Percentiles rank a stretch among this genome's conserved stretches.
These are phyloP conservation scores for Riparia riparia DNA, from an alignment of 2,113 vertebrate genomes.

Conservation along the genomic window DNA sequence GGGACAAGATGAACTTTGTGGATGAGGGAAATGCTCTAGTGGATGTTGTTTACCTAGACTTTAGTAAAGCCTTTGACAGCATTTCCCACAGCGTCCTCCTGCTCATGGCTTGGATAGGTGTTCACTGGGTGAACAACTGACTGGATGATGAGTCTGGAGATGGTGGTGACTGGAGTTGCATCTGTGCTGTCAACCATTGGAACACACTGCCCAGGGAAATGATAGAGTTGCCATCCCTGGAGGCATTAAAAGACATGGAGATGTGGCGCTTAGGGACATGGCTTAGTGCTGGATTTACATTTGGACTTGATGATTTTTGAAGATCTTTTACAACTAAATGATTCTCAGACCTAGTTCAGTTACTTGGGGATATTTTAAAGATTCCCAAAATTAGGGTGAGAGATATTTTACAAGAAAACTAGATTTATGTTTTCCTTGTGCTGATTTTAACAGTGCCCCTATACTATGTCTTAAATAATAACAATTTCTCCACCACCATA, in stretches of 20 bases:
- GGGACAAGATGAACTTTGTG: neutral
- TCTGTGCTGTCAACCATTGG: neutral
- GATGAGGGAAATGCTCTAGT: neutral
- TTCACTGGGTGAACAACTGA: neutral
- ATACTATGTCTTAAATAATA: neutral
- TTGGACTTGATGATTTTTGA: neutral
- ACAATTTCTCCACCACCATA: neutral
- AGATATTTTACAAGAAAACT: neutral
- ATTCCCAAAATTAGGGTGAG: neutral
- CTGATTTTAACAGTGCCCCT: neutral
- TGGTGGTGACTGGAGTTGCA: neutral
- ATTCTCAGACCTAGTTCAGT: neutral
- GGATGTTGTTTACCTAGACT: neutral
- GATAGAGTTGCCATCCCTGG: neutral
- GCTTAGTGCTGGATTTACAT: neutral
- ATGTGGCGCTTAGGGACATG: neutral
- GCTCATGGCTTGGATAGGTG: neutral
- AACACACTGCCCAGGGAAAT: neutral
- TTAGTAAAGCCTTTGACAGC: neutral
- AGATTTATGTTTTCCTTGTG: neutral
- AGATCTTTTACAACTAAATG: neutral
- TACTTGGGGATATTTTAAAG: neutral
- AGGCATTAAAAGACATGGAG: neutral
- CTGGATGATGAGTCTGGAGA: neutral
- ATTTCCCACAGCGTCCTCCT: neutral